phyloP scores from a whole-genome alignment of 2,888 invertebrate genomes.

The Philaethria dido region DNA sequence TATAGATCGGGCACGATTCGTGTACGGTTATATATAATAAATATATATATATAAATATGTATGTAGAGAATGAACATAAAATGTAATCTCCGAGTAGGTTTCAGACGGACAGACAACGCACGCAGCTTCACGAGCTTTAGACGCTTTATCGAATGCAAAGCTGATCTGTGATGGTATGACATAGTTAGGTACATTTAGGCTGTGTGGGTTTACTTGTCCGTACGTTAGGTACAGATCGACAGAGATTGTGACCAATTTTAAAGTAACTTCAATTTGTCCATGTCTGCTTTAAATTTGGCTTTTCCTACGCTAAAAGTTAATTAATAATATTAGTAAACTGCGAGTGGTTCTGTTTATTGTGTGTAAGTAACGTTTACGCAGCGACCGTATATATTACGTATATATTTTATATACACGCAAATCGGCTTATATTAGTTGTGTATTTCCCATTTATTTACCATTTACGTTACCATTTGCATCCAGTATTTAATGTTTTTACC shows the following conservation, averaged over 20 bases:
- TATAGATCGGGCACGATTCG: background rate
- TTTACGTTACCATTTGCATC: constrained; percentile 46
- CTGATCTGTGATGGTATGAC: constrained; percentile 81
- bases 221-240: constrained; percentile 52
- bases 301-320: constrained; percentile 27
- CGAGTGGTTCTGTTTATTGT: constrained; percentile 24
- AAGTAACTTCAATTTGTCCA: constrained; percentile 48
- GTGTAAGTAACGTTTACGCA: constrained; percentile 21
- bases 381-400: background rate
- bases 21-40: background rate
- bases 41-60: constrained; percentile 3
- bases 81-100: constrained; percentile 15
- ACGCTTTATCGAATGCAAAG: constrained; percentile 73
- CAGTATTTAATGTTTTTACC: constrained; percentile 49
- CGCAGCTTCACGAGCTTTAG: constrained; percentile 61
- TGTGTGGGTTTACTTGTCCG: constrained; percentile 62
- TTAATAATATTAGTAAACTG: constrained; percentile 18
- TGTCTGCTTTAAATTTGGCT: constrained; percentile 53
- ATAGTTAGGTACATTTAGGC: constrained; percentile 74
- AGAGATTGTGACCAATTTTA: constrained; percentile 54
- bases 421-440: constrained; percentile 5
- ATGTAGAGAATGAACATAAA: constrained; percentile 4
- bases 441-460: too few relatives aligned
- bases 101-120: constrained; percentile 39
- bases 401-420: constrained; percentile 7